Conservation (phyloP, 2,797 vertebrate genomes). For the Pygocentrus nattereri region DNA sequence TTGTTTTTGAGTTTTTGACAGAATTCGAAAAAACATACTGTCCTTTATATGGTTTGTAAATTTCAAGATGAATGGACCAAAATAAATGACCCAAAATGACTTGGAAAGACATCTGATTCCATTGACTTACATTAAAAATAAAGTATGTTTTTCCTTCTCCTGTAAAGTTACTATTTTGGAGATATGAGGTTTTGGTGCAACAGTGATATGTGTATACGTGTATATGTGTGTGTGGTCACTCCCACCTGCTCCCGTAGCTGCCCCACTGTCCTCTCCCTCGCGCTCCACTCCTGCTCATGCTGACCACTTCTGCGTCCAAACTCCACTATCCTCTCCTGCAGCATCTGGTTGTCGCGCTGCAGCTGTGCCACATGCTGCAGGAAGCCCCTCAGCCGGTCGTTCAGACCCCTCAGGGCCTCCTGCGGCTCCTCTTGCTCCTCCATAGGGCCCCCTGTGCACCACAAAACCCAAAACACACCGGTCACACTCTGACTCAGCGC, state of each 20-base stretch:
- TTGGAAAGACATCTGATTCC: too few relatives aligned
- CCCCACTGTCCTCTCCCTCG: conserved; percentile 69
- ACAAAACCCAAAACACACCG: background rate
- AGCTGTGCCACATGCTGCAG: conserved; percentile 75
- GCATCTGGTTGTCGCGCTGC: conserved; percentile 70
- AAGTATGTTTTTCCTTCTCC: too few relatives aligned
- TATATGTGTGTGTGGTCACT: background rate
- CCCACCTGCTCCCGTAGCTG: conserved; percentile 77
- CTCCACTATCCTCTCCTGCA: conserved; percentile 74
- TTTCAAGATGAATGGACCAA: too few relatives aligned
- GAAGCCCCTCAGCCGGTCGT: conserved; percentile 73
- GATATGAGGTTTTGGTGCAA: too few relatives aligned
- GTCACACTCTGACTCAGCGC: background rate
- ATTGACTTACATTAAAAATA: too few relatives aligned
- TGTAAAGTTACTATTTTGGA: too few relatives aligned
- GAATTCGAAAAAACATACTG: too few relatives aligned
- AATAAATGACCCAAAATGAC: too few relatives aligned
- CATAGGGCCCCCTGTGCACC: conserved; percentile 52
- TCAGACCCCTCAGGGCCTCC: conserved; percentile 68
- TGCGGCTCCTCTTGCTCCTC: conserved; percentile 67
- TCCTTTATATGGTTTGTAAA: too few relatives aligned
- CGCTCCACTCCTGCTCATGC: conserved; percentile 61
- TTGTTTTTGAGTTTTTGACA: too few relatives aligned
- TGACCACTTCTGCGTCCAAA: conserved; percentile 53
- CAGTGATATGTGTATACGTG: background rate